Conservation (phyloP, 2,113 vertebrate species). For the Typhlomys cinereus region DNA sequence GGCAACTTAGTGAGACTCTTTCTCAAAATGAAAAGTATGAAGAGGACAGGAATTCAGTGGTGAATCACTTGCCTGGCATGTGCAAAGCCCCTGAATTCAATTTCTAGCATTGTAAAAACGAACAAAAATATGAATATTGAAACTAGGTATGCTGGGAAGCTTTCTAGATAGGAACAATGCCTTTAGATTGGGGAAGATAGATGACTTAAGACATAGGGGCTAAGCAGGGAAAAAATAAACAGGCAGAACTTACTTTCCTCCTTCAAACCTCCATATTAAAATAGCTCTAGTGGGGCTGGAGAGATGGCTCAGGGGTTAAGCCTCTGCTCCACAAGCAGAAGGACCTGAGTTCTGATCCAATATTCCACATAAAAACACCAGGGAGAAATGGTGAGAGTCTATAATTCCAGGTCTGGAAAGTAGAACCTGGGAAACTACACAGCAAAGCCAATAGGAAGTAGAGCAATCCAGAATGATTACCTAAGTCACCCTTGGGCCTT, state of each 20-base stretch:
- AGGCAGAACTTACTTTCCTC: background rate
- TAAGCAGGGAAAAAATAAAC: background rate
- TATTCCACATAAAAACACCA: too few relatives aligned
- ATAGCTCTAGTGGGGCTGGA: background rate
- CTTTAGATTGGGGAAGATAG: background rate
- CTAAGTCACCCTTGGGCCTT: too few relatives aligned
- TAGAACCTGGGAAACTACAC: too few relatives aligned
- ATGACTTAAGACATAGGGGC: background rate
- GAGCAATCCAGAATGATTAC: too few relatives aligned
- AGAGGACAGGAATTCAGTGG: background rate
- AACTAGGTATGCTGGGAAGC: background rate
- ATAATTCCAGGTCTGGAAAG: too few relatives aligned
- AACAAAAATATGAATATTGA: background rate
- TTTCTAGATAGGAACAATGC: background rate
- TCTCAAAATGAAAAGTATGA: background rate
- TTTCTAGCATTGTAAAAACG: background rate
- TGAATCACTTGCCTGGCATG: too few relatives aligned
- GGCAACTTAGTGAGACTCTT: background rate
- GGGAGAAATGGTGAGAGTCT: too few relatives aligned
- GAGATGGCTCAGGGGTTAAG: too few relatives aligned
- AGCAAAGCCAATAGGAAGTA: too few relatives aligned
- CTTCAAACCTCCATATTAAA: background rate
- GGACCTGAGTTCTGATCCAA: too few relatives aligned
- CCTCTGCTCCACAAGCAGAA: too few relatives aligned
- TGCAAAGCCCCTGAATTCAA: too few relatives aligned